Evolutionary conservation across 2,797 vertebrate species (phyloP).

Genomic region (Chromis chromis): DNA sequence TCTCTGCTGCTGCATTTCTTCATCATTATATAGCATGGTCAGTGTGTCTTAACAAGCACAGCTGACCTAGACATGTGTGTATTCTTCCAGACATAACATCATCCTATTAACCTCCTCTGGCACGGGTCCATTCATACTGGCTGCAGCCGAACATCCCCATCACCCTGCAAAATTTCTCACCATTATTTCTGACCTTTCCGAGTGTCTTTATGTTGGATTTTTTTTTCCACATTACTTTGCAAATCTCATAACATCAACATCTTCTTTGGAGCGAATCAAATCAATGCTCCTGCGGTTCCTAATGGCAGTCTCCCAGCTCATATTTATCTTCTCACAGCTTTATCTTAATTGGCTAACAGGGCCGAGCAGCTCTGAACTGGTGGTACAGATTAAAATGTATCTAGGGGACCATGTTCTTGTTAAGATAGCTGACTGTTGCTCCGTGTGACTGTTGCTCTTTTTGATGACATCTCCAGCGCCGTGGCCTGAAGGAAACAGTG

Average conservation of each 20-base stretch:
- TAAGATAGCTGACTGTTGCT: conserved; percentile 49
- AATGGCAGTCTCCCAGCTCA: conserved; percentile 22
- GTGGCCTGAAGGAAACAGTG: conserved; percentile 28
- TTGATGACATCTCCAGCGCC: conserved; percentile 50
- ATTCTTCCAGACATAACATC: conserved; percentile 38
- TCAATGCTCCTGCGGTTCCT: conserved; percentile 24
- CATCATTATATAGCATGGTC: conserved; percentile 24
- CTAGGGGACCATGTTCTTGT: conserved; percentile 34
- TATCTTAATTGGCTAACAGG: conserved; percentile 73
- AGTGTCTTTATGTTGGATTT: conserved; percentile 11
- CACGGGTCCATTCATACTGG: not conserved
- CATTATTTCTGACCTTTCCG: conserved; percentile 39
- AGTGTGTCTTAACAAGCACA: conserved; percentile 38
- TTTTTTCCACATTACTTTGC: conserved; percentile 25
- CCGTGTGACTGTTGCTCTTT: conserved; percentile 40
- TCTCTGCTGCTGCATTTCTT: conserved; percentile 25
- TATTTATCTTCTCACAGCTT: conserved; percentile 64
- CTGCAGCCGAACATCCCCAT: conserved; percentile 14
- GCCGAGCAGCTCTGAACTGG: conserved; percentile 44
- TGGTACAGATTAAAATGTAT: conserved; percentile 59
- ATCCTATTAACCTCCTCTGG: conserved; percentile 39
- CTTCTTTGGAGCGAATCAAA: conserved; percentile 47
- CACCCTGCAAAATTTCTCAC: conserved; percentile 33
- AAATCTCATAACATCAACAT: conserved; percentile 36
- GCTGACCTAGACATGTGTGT: conserved; percentile 22